These are phyloP conservation scores for Anas bernieri DNA, from an alignment of 2,797 vertebrate species.

Conservation along the genomic window DNA sequence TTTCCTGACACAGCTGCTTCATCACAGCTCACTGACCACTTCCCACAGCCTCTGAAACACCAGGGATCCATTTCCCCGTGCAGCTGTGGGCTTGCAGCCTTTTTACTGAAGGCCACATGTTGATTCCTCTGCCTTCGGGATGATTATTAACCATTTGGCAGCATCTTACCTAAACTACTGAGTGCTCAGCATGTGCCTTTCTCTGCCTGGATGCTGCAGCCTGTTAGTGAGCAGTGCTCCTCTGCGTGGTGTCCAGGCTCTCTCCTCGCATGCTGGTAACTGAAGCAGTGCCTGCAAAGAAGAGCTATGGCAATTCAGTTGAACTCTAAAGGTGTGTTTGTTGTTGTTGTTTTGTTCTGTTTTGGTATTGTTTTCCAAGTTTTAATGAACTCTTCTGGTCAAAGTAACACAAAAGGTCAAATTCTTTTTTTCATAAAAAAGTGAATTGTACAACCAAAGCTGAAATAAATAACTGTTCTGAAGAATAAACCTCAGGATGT, in stretches of 20 bases:
- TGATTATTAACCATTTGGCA: background rate
- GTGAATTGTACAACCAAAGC: background rate
- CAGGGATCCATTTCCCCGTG: background rate
- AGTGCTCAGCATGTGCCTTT: background rate
- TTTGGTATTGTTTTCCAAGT: background rate
- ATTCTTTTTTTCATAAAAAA: background rate
- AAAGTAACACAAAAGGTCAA: background rate
- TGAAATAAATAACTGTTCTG: background rate
- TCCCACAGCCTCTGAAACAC: background rate
- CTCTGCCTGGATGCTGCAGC: background rate
- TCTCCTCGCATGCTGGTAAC: rapidly evolving
- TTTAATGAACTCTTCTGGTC: background rate
- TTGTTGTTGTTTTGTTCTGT: background rate
- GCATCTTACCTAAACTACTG: background rate
- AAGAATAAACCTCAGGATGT: background rate
- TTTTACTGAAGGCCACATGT: background rate
- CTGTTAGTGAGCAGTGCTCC: no score
- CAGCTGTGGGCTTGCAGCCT: rapidly evolving
- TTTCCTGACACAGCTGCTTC: background rate
- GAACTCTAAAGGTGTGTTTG: background rate
- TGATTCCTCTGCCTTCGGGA: background rate
- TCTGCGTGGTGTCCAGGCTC: rapidly evolving
- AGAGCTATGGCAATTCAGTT: background rate
- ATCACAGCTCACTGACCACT: background rate
- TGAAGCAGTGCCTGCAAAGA: background rate